Percentiles rank a stretch among this genome's conserved stretches.
Conservation (phyloP, 2,113 vertebrate species). For the Spea bombifrons region DNA sequence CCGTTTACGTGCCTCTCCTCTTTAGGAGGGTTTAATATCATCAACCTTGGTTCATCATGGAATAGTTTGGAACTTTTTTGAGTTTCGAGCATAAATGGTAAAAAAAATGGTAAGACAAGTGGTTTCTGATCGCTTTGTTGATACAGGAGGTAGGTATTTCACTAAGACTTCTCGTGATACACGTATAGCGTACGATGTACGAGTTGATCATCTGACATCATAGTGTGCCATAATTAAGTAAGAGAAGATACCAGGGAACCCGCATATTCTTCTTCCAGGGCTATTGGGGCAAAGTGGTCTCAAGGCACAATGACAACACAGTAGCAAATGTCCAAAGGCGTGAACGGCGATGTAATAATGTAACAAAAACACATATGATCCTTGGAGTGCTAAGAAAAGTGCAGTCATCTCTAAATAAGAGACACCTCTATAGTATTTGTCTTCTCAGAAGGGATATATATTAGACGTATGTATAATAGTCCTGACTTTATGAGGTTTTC, state of each 20-base stretch:
- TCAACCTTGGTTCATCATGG: too few species aligned
- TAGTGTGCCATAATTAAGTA: background rate
- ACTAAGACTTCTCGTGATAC: conserved; percentile 19
- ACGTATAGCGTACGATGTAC: background rate
- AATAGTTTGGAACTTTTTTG: background rate
- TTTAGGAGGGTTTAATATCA: too few species aligned
- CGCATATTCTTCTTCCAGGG: too few species aligned
- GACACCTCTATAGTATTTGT: background rate
- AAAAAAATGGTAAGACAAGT: too few species aligned
- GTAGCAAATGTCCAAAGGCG: background rate
- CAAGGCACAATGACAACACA: background rate
- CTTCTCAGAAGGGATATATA: background rate
- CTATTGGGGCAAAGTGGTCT: background rate
- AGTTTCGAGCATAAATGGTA: too few species aligned
- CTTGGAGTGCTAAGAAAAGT: background rate
- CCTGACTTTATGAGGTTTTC: conserved; percentile 43
- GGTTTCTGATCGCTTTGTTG: background rate
- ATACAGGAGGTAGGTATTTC: conserved; percentile 34
- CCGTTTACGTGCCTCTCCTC: too few species aligned
- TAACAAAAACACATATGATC: background rate
- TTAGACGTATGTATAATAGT: background rate
- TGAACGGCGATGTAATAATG: background rate
- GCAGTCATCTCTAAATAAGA: conserved; percentile 28
- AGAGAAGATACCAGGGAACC: background rate
- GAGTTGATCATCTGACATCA: background rate